Conservation (phyloP, 2,113 vertebrate species). For the Carlito syrichta region DNA sequence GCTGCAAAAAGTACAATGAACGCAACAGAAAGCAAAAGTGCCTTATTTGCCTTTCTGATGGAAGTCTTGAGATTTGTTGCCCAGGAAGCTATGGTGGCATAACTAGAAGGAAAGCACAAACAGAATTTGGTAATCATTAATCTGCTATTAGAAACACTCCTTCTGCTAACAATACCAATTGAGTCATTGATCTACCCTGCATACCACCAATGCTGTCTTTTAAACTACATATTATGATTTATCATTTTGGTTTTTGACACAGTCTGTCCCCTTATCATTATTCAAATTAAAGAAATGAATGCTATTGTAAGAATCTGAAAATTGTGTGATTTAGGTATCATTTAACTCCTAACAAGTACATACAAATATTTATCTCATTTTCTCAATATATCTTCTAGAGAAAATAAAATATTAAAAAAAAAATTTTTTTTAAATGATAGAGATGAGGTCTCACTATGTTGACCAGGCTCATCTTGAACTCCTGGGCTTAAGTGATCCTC, state of each 20-base stretch:
- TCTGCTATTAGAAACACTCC: background rate
- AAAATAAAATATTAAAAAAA: no score
- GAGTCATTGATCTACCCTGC: rapidly evolving
- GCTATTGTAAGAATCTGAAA: background rate
- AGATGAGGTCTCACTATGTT: no score
- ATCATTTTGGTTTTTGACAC: background rate
- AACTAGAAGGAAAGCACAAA: slow-evolving; percentile 60
- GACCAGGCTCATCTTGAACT: no score
- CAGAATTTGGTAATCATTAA: background rate
- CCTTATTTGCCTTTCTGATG: slow-evolving; percentile 78
- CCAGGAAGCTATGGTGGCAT: slow-evolving; percentile 56
- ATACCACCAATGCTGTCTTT: background rate
- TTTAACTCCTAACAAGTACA: background rate
- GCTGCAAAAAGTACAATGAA: slow-evolving; percentile 87
- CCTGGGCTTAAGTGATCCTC: no score
- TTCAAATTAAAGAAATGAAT: background rate
- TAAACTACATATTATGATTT: background rate
- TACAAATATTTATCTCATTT: background rate
- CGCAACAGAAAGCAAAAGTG: slow-evolving; percentile 85
- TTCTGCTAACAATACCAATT: background rate
- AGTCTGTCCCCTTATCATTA: background rate
- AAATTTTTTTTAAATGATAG: no score
- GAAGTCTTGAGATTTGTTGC: slow-evolving; percentile 67
- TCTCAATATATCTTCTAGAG: no score
- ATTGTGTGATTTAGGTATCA: background rate